Base-by-base conservation (phyloP, 2,888 invertebrate genomes). In the Drosophila mettleri region DNA sequence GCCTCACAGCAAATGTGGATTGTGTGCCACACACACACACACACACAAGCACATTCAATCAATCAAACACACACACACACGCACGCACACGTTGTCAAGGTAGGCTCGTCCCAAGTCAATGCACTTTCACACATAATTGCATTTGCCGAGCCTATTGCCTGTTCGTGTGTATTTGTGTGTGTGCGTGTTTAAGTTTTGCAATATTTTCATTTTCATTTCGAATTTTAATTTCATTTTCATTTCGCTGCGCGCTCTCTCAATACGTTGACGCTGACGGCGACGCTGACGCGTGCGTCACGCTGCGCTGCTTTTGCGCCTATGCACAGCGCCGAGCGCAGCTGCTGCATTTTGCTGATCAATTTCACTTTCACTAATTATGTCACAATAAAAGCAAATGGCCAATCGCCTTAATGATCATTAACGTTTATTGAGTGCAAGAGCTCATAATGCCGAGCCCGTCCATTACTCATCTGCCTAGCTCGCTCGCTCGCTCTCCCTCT, bases 331-430 rank as follows among this genome's bases (percentile, higher is more conserved):
- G 68, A 4, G 38, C 38, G 53, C 58, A 2, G 52, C 45, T 54
- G 54, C 62, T 57, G 62, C 68, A 72, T 36, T 67, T 49, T 22
- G 58, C 57, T 59, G 72, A 79, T 80, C 78, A 78, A 71, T 82
- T 89, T 89, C 84, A 84, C 89, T 89, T 89, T 89, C 89, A 87
- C 89, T 88, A 84, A 89, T 89, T 89, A 89, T 89, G 89, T 89
- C 89, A 89, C 79, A 77, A 78, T 71, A 69, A 77, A 83, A 69
- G 51, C 68, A 80, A 81, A 62, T 46, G 60, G 53, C 55, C 57
- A 51, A 51, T 29, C 61, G 29, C 22, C 48, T 48, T 22, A 64
- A 74, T 74, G 73, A 73, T 74, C 52, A 64, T 65, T 67, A 49
- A 16, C 43, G 39, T 20, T 48, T 18, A 60, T 39, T 64, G 46